Conservation (phyloP, 1,140 invertebrate species). For the Drosophila chauvacae region DNA sequence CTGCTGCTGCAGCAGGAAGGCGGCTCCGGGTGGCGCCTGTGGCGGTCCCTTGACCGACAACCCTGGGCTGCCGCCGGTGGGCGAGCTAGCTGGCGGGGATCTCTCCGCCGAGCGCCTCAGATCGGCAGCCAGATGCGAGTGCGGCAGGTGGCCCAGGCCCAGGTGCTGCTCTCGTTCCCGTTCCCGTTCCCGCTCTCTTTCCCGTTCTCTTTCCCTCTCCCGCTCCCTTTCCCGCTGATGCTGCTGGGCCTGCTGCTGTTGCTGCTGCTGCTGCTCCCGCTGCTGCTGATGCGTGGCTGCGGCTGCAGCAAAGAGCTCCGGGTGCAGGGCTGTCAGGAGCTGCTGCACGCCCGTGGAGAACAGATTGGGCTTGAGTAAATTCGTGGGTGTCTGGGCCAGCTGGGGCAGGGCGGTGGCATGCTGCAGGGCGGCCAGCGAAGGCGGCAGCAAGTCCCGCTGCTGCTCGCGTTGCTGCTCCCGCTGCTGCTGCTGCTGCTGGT, state of each 20-base stretch:
- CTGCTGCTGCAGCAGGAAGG: constrained; percentile 77
- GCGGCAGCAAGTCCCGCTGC: constrained; percentile 55
- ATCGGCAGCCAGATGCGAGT: constrained; percentile 63
- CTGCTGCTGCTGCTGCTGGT: constrained; percentile 72
- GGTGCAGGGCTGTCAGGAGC: constrained; percentile 78
- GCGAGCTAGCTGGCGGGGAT: constrained; percentile 50
- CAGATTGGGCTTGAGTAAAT: constrained; percentile 83
- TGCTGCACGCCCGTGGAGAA: constrained; percentile 83
- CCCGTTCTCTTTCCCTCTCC: constrained; percentile 24
- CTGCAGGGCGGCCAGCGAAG: constrained; percentile 62
- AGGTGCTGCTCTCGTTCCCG: constrained; percentile 32
- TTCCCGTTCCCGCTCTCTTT: constrained; percentile 37
- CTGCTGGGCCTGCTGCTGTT: constrained; percentile 44
- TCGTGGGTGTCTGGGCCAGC: constrained; percentile 76
- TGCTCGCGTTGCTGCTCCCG: constrained; percentile 60
- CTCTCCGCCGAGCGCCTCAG: constrained; percentile 67
- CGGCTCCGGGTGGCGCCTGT: constrained; percentile 59
- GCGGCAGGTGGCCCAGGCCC: constrained; percentile 61
- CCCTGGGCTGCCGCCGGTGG: constrained; percentile 56
- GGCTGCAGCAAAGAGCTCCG: constrained; percentile 78
- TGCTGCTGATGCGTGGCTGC: constrained; percentile 82
- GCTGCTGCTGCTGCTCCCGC: constrained; percentile 60
- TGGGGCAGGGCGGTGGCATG: constrained; percentile 73
- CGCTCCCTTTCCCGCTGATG: constrained; percentile 41
- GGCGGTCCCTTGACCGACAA: constrained; percentile 57